Base-by-base conservation (phyloP, 2,113 vertebrate species). In the Lates calcarifer region DNA sequence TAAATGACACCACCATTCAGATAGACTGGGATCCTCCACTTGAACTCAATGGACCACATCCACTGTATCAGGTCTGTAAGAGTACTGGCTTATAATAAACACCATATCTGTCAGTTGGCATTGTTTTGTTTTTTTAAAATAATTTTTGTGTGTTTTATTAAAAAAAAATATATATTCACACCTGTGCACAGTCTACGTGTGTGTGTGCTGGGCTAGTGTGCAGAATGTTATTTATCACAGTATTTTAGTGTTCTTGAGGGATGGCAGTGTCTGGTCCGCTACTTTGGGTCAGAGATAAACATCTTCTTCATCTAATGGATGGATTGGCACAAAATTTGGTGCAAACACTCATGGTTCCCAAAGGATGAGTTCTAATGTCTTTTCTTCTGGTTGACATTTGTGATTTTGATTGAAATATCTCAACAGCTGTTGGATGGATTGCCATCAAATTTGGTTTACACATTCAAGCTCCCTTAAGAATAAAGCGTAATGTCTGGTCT, bases 31-130 rank as follows among this genome's bases (percentile, higher is more conserved):
- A 94, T 17, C 89, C 92, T 35, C 97, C 97, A 14, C 81, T 85
- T 26, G 91, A 96, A 77, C 90, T 96, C 69, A 98, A 99, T 63
- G 97, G 98, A 1, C 96, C 96, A 56, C 69, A 90, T 35, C 97
- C 97, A 41, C 9, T 95, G 3, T 98, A 98, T 88, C 96, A 97
- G 90, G 93, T 92, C 18, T 74, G 69, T 75, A 64, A 49, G 18
- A 51, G 3, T 8, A 3, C 37, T 67, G 14, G 2, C 8, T 53
- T 12, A 33, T 1, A 31, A 6, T 24, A 13, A 12, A 41, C 20
- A 51, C 28, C 6, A 1, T 57, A 26, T 29, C 20, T 24, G 35
- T 3, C 5, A n/a, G 3, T 62, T 51, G 11, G 24, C n/a, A 31
- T 49, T 66, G 9, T 57, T 18, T 43, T 15, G 24, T 58, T 2